Evolutionary conservation across 2,113 vertebrate species (phyloP).

Genomic region (Camelus dromedarius): DNA sequence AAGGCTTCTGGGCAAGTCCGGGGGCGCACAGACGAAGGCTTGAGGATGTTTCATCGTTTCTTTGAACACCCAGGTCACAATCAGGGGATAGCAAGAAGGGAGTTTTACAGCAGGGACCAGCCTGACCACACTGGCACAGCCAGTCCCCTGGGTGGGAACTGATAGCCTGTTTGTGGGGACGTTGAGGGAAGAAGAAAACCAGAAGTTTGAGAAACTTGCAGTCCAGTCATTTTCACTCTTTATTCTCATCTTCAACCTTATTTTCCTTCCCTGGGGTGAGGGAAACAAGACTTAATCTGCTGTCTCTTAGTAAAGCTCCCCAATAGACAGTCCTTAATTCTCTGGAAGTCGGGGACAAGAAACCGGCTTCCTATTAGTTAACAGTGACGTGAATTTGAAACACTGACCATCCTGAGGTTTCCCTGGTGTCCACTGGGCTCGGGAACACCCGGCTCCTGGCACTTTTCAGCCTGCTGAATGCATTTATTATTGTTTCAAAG

Average conservation of each 20-base stretch:
- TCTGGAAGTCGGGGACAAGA: neutral
- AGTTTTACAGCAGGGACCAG: no score
- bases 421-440: neutral
- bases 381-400: accelerated
- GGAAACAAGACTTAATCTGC: neutral
- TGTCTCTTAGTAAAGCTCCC: neutral
- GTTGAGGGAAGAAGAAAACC: neutral
- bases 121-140: neutral
- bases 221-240: neutral
- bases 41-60: neutral
- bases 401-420: neutral
- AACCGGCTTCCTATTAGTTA: neutral
- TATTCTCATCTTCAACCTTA: neutral
- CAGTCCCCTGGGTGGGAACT: accelerated
- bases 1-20: neutral
- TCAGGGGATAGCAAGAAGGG: neutral
- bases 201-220: neutral
- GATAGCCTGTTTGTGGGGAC: neutral
- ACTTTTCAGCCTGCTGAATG: neutral
- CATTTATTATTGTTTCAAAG: neutral
- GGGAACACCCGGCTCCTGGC: no score
- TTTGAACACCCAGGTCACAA: neutral
- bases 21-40: neutral
- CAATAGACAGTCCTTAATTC: neutral
- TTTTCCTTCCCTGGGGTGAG: neutral